Conservation (phyloP, 2,113 vertebrate species). For the Coptodon bakossiorum region DNA sequence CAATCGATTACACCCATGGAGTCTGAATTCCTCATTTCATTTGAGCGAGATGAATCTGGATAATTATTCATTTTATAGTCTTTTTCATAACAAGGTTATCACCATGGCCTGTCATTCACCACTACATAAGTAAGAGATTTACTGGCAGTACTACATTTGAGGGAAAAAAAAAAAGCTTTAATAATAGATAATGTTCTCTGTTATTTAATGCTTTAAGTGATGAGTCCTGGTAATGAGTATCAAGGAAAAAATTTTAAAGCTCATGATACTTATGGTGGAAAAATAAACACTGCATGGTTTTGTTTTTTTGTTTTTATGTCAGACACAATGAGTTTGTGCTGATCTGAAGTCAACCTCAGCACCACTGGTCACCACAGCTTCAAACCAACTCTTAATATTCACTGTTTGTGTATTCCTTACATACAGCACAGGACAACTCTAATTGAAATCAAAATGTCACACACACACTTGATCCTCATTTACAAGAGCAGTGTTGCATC, state of each 20-base stretch:
- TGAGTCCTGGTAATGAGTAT: background rate
- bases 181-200: background rate
- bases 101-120: background rate
- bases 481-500: background rate
- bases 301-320: background rate
- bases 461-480: background rate
- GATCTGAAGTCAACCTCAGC: background rate
- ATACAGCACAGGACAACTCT: background rate
- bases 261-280: background rate
- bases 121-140: background rate
- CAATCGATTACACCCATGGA: background rate
- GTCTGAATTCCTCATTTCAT: background rate
- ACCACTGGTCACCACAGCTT: background rate
- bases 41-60: background rate
- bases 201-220: background rate
- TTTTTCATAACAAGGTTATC: background rate
- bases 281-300: background rate
- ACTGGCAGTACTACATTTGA: background rate
- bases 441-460: constrained; percentile 20
- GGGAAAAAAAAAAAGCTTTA: fast-evolving
- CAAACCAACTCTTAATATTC: background rate
- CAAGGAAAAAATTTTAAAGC: fast-evolving
- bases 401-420: background rate
- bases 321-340: background rate
- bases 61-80: background rate